These are phyloP conservation scores for Parelbella ahira DNA, from an alignment of 2,888 invertebrate species.

Conservation along the genomic window DNA sequence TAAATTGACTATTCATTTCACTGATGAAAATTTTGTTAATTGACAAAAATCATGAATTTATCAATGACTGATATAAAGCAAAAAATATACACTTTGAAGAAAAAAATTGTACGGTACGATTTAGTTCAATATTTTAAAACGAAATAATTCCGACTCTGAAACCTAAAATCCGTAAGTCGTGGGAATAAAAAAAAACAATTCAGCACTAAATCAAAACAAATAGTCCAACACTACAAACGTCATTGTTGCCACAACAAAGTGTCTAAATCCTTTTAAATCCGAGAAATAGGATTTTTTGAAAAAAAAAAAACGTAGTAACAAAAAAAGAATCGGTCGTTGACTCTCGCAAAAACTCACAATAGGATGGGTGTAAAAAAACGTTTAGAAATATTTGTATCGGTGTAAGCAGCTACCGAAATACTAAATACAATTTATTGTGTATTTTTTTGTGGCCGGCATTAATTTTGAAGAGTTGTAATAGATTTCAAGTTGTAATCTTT, in stretches of 20 bases:
- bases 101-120: too few species aligned
- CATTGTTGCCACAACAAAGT: conserved; percentile 79
- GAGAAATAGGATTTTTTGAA: conserved; percentile 72
- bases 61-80: too few species aligned
- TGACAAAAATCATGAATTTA: too few species aligned
- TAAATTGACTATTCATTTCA: not conserved
- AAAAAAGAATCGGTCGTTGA: conserved; percentile 73
- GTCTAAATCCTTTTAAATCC: conserved; percentile 78
- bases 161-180: too few species aligned
- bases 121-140: too few species aligned
- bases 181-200: conserved; percentile 42
- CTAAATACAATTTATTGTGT: conserved; percentile 62
- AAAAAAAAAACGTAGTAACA: conserved; percentile 45
- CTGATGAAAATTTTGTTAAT: too few species aligned
- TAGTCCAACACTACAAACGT: conserved; percentile 63
- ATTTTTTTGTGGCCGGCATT: conserved; percentile 40
- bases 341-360: conserved; percentile 68
- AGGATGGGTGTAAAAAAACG: conserved; percentile 45
- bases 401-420: conserved; percentile 70
- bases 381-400: conserved; percentile 47
- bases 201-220: conserved; percentile 69
- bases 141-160: too few species aligned
- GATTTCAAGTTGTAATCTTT: conserved; percentile 31
- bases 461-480: conserved; percentile 45
- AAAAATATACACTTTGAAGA: too few species aligned